Base-by-base conservation (phyloP, 2,113 vertebrate genomes). In the Castor canadensis region DNA sequence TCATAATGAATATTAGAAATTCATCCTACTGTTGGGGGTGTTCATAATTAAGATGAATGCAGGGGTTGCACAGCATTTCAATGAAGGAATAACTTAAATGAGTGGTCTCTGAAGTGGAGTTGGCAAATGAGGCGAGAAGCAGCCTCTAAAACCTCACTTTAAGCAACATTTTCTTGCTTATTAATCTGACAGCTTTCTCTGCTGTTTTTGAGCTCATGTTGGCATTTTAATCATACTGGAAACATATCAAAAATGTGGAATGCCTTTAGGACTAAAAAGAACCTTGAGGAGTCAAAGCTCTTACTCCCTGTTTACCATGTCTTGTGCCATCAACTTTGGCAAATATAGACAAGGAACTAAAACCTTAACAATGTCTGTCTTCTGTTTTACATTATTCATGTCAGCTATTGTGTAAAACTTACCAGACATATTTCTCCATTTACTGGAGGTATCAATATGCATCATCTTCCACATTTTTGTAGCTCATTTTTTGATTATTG, bases 161-260 rank as follows among this genome's bases (percentile, higher is more conserved):
- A 95, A 83, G 73, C 85, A 95, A 88, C 92, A 94, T 95, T 93
- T 96, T 95, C 58, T 66, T 94, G 91, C 81, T 95, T 97, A 96
- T 94, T 97, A 97, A 95, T 88, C 82, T 96, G 88, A 96, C 89
- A 96, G 93, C 47, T 92, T 95, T 91, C 52, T 90, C 92, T 49
- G 47, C 82, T 93, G 12, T 52, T 93, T 83, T 82, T 35, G 56
- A 69, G 81, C 73, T 80, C 92, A 95, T 88, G 40, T 43, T 64
- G 83, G 87, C 85, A 95, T 83, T 96, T 91, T 97, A 88, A 95
- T 96, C 95, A 95, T 47, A 84, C 66, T 92, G 32, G 12, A 60
- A 90, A 80, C 45, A 83, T 73, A 76, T 96, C 95, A 96, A 93
- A 86, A 91, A 12, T 86, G 62, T 67, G 22, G 35, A 71, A 92